Base-by-base conservation (phyloP, 1,140 invertebrate species). In the Drosophila tristis region DNA sequence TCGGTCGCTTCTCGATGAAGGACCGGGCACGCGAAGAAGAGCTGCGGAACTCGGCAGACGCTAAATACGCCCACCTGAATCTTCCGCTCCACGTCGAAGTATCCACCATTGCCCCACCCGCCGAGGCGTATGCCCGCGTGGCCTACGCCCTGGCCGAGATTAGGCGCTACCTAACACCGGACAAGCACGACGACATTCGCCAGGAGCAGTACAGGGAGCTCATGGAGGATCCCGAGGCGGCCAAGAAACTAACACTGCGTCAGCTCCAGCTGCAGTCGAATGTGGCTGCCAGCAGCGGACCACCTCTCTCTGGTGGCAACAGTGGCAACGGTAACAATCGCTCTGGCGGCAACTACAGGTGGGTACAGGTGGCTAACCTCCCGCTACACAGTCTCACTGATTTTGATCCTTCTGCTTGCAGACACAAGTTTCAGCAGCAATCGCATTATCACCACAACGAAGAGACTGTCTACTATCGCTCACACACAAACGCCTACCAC, bases 11-110 rank as follows among this genome's bases (percentile, higher is more conserved):
- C 54, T 98, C 98, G 11, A 98, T 99, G 96, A 96, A 97, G 91
- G 98, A 99, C 92, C 96, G 97, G 92, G 94, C 95, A 61, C 97
- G 97, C 94, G 94, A 99, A 93, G 97, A 99, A 90, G 97, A 98
- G 92, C 93, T 97, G 23, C 93, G 98, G 42, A 95, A 95, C 80
- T 96, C 96, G 3, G 93, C 96, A 54, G 98, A 99, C 92, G 96
- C 97, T 0, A 98, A 99, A 92, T 99, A 98, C 92, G 95, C 96
- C 39, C 98, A 99, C 92, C 94, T 99, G 20, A 95, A 95, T 65
- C 97, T 99, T 77, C 97, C 98, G 75, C 94, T 99, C 8, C 98
- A 99, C 92, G 97, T 99, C 0, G 96, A 98, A 92, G 96, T 99
- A 53, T 96, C 96, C 50, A 97, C 97, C 11, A 94, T 96, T 62